These are phyloP conservation scores for Serinus canaria DNA, from an alignment of 2,113 vertebrate genomes.

Conservation along the genomic window DNA sequence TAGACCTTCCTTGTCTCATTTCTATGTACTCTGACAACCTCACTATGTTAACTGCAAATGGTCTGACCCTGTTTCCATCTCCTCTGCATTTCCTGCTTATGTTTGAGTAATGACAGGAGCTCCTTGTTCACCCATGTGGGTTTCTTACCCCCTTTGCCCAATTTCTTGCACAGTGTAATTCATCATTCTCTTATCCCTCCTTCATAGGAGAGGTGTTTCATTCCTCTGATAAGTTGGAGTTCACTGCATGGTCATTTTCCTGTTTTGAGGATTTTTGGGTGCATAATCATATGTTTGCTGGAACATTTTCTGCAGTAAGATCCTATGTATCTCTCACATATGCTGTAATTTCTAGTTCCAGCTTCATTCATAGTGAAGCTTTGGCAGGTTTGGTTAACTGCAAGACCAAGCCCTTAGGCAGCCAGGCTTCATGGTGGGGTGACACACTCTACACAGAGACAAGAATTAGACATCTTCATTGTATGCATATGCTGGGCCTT, in stretches of 20 bases:
- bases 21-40: neutral
- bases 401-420: neutral
- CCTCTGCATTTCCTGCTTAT: neutral
- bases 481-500: neutral
- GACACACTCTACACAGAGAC: neutral
- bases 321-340: neutral
- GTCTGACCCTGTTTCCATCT: neutral
- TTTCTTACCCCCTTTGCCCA: neutral
- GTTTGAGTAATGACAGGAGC: neutral
- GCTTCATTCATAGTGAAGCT: neutral
- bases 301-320: neutral
- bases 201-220: neutral
- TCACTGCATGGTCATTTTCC: neutral
- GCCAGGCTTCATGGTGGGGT: neutral
- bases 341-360: neutral
- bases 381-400: accelerated
- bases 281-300: neutral
- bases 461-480: neutral
- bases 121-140: neutral
- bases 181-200: neutral
- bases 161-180: neutral
- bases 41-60: neutral
- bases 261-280: neutral
- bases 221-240: neutral
- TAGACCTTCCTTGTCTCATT: neutral